A percentile compares a stretch with the other conserved stretches of the same genome.
Conservation (phyloP, 1,140 invertebrate genomes). For the Ceratina calcarata region DNA sequence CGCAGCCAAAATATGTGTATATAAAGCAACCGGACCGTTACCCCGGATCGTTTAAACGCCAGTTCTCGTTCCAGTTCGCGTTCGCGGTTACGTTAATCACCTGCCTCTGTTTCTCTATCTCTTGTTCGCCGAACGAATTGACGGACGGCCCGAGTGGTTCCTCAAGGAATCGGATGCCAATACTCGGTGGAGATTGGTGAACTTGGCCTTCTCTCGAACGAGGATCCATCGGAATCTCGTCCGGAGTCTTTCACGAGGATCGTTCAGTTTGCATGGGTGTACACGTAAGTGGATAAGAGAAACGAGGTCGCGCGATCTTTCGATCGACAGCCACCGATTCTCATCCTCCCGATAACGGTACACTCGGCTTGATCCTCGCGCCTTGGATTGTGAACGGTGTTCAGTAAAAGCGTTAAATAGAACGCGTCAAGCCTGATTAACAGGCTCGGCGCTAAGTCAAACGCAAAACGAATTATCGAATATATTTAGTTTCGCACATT, state of each 20-base stretch:
- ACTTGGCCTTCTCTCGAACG: neutral
- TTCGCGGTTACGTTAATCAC: neutral
- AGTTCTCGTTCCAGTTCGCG: neutral
- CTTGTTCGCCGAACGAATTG: no score
- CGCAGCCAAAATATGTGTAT: conserved; percentile 10
- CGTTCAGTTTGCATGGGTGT: conserved; percentile 65
- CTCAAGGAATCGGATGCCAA: neutral
- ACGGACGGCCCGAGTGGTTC: no score
- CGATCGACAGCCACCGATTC: neutral
- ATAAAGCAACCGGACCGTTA: conserved; percentile 16
- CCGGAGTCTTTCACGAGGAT: neutral
- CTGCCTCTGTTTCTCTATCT: no score
- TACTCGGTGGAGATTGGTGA: neutral
- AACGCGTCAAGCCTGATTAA: no score
- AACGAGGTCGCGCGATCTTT: neutral
- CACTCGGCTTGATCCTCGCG: no score
- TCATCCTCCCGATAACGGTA: neutral
- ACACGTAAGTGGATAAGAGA: conserved; percentile 58
- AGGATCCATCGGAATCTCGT: neutral
- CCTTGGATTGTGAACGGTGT: no score
- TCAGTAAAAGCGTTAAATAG: no score
- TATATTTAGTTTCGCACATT: no score
- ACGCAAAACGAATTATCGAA: no score
- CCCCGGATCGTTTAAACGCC: neutral
- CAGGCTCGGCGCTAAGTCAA: no score